Base-by-base conservation (phyloP, 2,888 invertebrate genomes). In the Isotomurus palustris region DNA sequence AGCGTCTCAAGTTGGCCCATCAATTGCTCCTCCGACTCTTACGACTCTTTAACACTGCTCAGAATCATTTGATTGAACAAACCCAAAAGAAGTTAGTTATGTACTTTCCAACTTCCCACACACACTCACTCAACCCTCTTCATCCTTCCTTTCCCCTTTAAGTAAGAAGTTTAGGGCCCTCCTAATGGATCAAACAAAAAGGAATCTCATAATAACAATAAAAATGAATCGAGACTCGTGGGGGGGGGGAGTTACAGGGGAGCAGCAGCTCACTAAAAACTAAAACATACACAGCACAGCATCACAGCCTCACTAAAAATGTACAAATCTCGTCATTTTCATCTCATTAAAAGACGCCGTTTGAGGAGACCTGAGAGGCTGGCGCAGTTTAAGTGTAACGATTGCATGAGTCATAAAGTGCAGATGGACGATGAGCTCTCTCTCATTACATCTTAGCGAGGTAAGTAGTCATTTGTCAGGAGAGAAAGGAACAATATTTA, bases 341-440 rank as follows among this genome's bases (percentile, higher is more conserved):
- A 60, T 60, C 60, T 56, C 53, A 60, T 60, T 60, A 60, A 56
- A 49, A 19, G 44, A 54, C 48, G 49, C 56, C 53, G 53, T 56
- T 56, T 60, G 60, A 60, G 36, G 35, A 44, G 59, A 50, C 21
- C 14, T 14, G 49, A 54, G 51, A 36, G 49, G 49, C 24, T n/a
- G 17, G 8, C 14, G 14, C 8, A 32, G 32, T 14, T 32, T 14
- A 32, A 32, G 32, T n/a, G 17, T 6, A 40, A 17, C 8, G 40
- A 40, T 17, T 40, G 17, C 10, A 10, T 32, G 14, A 8, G 32
- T 32, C 14, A 14, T 32, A 10, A 32, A 32, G 14, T 32, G 14
- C 8, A 32, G 32, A 10, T n/a, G n/a, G n/a, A n/a, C n/a, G n/a
- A n/a, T n/a, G n/a, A n/a, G n/a, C n/a, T n/a, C n/a, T n/a, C n/a